These are phyloP conservation scores for Antigone vipio DNA, from an alignment of 2,113 vertebrate species.

Conservation along the genomic window DNA sequence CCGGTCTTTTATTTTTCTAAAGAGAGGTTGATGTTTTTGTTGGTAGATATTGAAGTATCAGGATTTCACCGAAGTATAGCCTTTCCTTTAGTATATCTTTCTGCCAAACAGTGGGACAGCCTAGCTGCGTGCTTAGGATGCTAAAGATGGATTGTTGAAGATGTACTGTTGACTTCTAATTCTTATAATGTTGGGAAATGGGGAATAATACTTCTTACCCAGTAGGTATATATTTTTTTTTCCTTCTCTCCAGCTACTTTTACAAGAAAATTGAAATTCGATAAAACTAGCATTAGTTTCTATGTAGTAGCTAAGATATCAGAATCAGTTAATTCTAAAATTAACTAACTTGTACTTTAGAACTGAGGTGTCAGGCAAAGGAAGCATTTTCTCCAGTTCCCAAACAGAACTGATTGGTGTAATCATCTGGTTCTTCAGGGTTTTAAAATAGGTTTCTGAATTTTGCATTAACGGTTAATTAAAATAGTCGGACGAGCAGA, in stretches of 20 bases:
- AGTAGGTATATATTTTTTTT: background rate
- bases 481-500: background rate
- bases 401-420: background rate
- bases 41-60: background rate
- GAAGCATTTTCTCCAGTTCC: background rate
- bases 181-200: background rate
- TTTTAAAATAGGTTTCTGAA: background rate
- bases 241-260: background rate
- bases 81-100: background rate
- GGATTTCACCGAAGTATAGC: background rate
- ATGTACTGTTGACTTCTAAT: background rate
- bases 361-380: background rate
- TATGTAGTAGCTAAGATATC: background rate
- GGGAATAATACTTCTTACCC: background rate
- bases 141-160: background rate
- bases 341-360: background rate
- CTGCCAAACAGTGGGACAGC: background rate
- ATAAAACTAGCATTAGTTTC: background rate
- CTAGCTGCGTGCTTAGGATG: background rate
- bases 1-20: background rate
- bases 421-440: background rate
- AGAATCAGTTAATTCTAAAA: background rate
- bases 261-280: background rate
- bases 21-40: background rate
- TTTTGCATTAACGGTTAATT: background rate